Conservation (phyloP, 2,888 invertebrate species). For the Melangyna quadrimaculata region DNA sequence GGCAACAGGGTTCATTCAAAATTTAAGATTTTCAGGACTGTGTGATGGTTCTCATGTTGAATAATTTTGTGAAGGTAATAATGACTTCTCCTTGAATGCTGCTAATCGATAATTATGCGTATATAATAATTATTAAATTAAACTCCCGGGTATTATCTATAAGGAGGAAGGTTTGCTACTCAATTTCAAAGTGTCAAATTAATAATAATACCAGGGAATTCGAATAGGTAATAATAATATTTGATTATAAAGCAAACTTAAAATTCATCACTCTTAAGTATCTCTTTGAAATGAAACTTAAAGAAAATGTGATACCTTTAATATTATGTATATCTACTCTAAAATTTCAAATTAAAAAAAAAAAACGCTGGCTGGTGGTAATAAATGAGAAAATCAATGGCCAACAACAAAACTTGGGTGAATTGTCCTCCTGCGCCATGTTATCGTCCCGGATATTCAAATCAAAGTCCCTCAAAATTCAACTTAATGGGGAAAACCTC, state of each 20-base stretch:
- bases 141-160: no score
- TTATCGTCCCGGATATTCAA: neutral
- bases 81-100: neutral
- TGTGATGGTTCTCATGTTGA: neutral
- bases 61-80: neutral
- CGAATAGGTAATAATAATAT: no score
- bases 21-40: neutral
- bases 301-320: no score
- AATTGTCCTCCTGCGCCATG: neutral
- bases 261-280: no score
- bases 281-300: no score
- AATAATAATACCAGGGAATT: neutral
- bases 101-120: neutral
- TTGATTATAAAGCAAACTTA: no score
- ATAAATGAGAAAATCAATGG: neutral
- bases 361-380: neutral
- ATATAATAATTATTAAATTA: neutral
- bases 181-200: neutral
- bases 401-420: neutral
- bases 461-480: neutral
- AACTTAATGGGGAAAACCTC: neutral
- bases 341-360: neutral
- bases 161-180: no score
- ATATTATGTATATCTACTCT: no score
- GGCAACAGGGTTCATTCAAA: neutral